Conservation (phyloP, 2,888 invertebrate genomes). For the Eupithecia dodoneata region DNA sequence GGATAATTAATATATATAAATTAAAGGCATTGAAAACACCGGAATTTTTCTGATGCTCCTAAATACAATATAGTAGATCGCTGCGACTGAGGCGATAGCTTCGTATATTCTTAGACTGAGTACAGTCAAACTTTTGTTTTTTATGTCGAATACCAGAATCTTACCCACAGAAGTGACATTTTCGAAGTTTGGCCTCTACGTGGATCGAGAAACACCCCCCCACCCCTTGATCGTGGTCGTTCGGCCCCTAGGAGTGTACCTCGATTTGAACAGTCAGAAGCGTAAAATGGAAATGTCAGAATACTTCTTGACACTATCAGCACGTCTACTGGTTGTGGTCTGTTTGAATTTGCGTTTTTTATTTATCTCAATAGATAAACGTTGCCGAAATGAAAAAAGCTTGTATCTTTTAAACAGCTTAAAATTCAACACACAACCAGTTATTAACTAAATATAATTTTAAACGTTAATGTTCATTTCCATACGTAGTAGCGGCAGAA, state of each 20-base stretch:
- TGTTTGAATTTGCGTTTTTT: background rate
- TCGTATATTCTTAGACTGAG: background rate
- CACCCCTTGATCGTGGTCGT: no score
- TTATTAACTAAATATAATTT: constrained; percentile 37
- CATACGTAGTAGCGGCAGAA: constrained; percentile 42
- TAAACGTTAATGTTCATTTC: constrained; percentile 34
- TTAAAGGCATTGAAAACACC: no score
- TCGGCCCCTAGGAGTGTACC: background rate
- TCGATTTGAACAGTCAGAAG: background rate
- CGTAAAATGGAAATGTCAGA: background rate
- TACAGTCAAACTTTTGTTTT: background rate
- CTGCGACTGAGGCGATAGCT: background rate
- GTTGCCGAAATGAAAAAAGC: constrained; percentile 20
- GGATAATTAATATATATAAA: no score
- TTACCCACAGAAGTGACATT: background rate
- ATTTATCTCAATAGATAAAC: background rate
- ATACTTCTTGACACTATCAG: background rate
- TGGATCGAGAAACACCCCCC: no score
- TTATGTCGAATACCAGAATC: background rate
- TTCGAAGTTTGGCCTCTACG: background rate
- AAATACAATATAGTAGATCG: no score
- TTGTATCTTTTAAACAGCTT: background rate
- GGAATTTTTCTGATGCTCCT: no score
- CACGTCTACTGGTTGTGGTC: background rate
- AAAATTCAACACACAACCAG: constrained; percentile 6